phyloP scores from a whole-genome alignment of 2,113 vertebrate species.

The Phylloscopus whistleri region DNA sequence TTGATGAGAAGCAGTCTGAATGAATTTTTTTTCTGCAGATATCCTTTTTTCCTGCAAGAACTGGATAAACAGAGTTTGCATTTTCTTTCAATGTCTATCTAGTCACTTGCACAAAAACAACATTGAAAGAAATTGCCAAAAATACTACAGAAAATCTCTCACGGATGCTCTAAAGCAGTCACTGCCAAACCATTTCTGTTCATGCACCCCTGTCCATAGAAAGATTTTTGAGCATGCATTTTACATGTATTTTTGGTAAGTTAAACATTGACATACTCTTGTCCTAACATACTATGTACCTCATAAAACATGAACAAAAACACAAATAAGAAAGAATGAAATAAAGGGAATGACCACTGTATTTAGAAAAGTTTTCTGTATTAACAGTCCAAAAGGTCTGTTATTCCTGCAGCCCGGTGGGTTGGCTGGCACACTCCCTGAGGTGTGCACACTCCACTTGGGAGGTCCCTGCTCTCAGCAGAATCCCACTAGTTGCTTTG shows the following conservation, averaged over 20 bases:
- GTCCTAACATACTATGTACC: not conserved
- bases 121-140: not conserved
- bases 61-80: not conserved
- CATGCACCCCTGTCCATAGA: not conserved
- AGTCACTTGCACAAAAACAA: not conserved
- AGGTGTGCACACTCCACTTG: not conserved
- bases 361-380: not conserved
- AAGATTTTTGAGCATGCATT: not conserved
- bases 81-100: not conserved
- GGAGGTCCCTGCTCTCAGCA: not conserved
- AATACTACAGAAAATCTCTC: not conserved
- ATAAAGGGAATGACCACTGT: not conserved
- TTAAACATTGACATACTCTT: not conserved
- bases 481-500: not conserved
- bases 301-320: not conserved
- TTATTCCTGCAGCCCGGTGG: not conserved
- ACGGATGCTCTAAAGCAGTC: not conserved
- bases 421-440: fast-evolving
- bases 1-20: not conserved
- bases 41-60: not conserved
- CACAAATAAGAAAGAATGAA: not conserved
- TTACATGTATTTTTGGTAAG: not conserved
- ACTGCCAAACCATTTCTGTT: not conserved
- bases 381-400: not conserved
- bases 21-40: not conserved